These are phyloP conservation scores for Aphelocoma coerulescens DNA, from an alignment of 2,113 vertebrate genomes.

Conservation along the genomic window DNA sequence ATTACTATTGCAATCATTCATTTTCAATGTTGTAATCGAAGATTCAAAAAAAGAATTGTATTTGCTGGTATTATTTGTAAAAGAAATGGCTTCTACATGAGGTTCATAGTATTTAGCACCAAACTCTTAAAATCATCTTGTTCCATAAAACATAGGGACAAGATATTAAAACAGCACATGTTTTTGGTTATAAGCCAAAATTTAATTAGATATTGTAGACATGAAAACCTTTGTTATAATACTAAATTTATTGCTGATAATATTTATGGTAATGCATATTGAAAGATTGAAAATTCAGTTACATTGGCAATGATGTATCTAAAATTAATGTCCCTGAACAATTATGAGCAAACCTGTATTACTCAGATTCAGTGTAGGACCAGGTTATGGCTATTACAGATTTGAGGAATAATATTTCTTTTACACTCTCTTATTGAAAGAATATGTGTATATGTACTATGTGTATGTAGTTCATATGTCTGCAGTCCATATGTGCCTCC, in stretches of 20 bases:
- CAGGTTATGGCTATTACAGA: not conserved
- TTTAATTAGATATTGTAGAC: not conserved
- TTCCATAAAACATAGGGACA: not conserved
- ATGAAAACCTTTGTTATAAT: not conserved
- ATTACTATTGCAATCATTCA: not conserved
- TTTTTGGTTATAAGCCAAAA: not conserved
- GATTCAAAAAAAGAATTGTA: no score
- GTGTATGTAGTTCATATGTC: not conserved
- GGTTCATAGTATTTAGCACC: not conserved
- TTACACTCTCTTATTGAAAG: not conserved
- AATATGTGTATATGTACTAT: fast-evolving
- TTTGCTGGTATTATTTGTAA: conserved; percentile 15
- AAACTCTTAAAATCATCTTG: not conserved
- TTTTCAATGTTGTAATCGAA: not conserved
- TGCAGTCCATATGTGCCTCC: not conserved
- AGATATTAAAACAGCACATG: not conserved
- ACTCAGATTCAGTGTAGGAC: not conserved
- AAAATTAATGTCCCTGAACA: not conserved
- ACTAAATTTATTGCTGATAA: not conserved
- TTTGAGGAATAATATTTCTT: not conserved
- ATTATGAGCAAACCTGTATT: not conserved
- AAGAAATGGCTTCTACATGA: not conserved
- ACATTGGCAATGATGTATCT: not conserved
- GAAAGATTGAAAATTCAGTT: not conserved
- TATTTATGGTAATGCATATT: not conserved